Base-by-base conservation (phyloP, 2,888 invertebrate species). In the Leuctra nigra region DNA sequence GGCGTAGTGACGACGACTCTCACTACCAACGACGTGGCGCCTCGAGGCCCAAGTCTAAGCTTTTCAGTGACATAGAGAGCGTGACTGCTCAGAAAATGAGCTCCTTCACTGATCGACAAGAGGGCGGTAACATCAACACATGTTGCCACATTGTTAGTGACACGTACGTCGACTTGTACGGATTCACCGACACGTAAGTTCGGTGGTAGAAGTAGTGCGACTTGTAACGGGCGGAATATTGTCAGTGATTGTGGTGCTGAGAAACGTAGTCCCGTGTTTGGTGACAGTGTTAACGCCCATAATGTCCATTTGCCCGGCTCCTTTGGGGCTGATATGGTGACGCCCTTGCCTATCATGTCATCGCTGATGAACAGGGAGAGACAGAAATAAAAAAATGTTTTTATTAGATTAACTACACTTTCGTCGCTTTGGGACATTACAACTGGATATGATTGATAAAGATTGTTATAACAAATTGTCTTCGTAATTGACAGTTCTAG, bases 121-220 rank as follows among this genome's bases (percentile, higher is more conserved):
- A 83, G 69, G 1, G 83, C 82, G 59, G 82, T 83, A 68, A 83
- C 83, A 67, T 83, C 83, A 77, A 83, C 81, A 69, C 83, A 83
- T 58, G 81, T 80, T 66, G 83, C 81, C 64, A 83, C 78, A 60
- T 82, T 82, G 65, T 83, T 83, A 1, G 79, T 81, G 57, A 83
- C 83, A 69, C 81, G 82, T 62, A 83, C 81, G 63, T 83, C 83
- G n/a, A 83, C 80, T 66, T 83, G 82, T 0, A 82, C 75, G 0
- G 81, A 79, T 67, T 83, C 83, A 0, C 83, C 78, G 9, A 82
- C 82, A 62, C 79, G 76, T 64, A 83, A 67, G 1, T 77, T 79
- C 0, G 77, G 75, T 3, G 83, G 83, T 4, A 82, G 70, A 0
- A 76, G 71, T 66, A 83, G 81, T 68, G 82, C 80, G 58, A 82